Evolutionary conservation across 2,888 invertebrate genomes (phyloP).

Genomic region (Alloscopus bannaensis): DNA sequence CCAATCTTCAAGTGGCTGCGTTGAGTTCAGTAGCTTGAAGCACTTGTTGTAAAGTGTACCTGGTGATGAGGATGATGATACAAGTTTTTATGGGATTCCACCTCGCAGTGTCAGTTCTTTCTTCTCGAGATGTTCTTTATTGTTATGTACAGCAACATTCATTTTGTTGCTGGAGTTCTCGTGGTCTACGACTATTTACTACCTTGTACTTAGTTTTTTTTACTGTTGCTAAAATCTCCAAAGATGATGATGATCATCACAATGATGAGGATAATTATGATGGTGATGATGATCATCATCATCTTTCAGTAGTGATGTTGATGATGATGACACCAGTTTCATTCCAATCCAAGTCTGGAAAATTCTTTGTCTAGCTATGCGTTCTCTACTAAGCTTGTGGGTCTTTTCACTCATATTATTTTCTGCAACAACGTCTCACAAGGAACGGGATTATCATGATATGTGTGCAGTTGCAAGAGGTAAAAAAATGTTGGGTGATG

Average conservation of each 20-base stretch:
- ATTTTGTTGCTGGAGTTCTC: conserved; percentile 1
- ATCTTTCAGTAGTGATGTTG: conserved; percentile 25
- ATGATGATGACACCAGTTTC: conserved; percentile 47
- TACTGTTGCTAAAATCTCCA: conserved; percentile 39
- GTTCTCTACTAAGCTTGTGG: no score
- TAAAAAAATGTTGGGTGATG: conserved; percentile 25
- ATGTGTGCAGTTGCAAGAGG: conserved; percentile 31
- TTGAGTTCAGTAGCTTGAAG: conserved; percentile 33
- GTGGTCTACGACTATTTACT: conserved; percentile 14
- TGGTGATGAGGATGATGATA: conserved; percentile 44
- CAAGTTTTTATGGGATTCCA: conserved; percentile 50
- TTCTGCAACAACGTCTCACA: neutral
- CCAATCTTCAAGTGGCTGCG: conserved; percentile 20
- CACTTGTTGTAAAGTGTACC: conserved; percentile 46
- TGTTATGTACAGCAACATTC: conserved; percentile 21
- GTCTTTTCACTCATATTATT: neutral
- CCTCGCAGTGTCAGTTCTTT: conserved; percentile 21
- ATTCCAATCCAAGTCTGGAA: neutral
- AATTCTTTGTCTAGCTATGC: neutral
- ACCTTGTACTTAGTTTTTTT: conserved; percentile 5
- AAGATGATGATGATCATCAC: conserved; percentile 30
- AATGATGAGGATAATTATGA: conserved; percentile 43
- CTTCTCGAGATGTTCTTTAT: conserved; percentile 20
- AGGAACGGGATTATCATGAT: conserved; percentile 19
- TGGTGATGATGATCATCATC: conserved; percentile 53